Percentiles rank a stretch among this genome's conserved stretches.
These are phyloP conservation scores for Electrophaes corylata DNA, from an alignment of 2,888 invertebrate genomes.

Conservation along the genomic window DNA sequence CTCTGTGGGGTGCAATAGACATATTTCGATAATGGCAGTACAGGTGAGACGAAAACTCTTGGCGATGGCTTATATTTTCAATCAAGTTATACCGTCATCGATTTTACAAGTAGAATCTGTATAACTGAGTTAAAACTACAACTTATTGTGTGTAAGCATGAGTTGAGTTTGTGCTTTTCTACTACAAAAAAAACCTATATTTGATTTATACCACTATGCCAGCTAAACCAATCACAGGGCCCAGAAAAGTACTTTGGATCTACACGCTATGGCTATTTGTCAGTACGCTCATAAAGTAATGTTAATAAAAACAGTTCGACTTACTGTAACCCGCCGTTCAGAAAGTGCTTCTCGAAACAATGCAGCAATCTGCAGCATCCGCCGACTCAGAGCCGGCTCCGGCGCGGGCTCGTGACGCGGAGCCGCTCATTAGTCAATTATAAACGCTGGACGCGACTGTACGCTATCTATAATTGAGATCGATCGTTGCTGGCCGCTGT, in stretches of 20 bases:
- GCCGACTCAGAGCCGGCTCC: no score
- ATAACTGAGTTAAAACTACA: no score
- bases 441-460: slow-evolving; percentile 34
- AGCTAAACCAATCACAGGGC: no score
- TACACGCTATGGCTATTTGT: no score
- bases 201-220: no score
- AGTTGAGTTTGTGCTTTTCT: no score
- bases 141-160: no score
- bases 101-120: no score
- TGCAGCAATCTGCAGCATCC: slow-evolving; percentile 5
- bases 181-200: no score
- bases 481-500: slow-evolving; percentile 42
- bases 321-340: neutral
- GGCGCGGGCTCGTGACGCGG: slow-evolving; percentile 31
- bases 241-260: no score
- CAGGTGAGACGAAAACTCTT: slow-evolving; percentile 4
- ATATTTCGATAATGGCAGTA: slow-evolving; percentile 20
- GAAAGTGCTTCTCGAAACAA: slow-evolving; percentile 12
- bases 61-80: no score
- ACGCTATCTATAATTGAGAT: slow-evolving; percentile 68
- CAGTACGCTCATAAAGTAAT: neutral
- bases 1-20: slow-evolving; percentile 16
- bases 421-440: slow-evolving; percentile 36
- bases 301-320: slow-evolving; percentile 8
- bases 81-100: no score